Conservation (phyloP, 2,797 vertebrate species). For the Thunnus albacares region DNA sequence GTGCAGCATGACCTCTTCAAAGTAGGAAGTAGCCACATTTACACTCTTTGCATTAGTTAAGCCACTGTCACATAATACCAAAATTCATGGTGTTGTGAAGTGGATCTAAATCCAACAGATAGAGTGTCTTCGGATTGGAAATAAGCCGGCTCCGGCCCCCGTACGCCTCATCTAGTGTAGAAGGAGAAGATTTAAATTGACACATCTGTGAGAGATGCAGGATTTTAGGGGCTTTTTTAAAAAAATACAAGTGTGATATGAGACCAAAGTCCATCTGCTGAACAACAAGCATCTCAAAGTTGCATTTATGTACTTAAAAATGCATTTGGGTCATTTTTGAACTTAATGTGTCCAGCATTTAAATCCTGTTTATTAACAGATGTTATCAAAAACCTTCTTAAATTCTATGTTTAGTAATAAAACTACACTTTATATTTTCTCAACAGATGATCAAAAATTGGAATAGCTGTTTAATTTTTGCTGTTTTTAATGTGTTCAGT, state of each 20-base stretch:
- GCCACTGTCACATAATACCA: slow-evolving; percentile 58
- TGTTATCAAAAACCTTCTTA: neutral
- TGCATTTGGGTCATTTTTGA: slow-evolving; percentile 2
- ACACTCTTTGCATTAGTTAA: slow-evolving; percentile 47
- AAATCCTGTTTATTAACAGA: neutral
- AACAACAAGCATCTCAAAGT: slow-evolving; percentile 16
- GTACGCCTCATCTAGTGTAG: slow-evolving; percentile 45
- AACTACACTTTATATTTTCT: too few species aligned
- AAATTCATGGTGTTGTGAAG: slow-evolving; percentile 31
- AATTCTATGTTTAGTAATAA: slow-evolving; percentile 8
- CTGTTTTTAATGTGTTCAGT: too few species aligned
- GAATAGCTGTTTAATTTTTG: too few species aligned
- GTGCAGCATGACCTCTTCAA: slow-evolving; percentile 41
- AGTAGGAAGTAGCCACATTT: slow-evolving; percentile 51
- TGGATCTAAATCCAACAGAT: slow-evolving; percentile 59
- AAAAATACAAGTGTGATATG: slow-evolving; percentile 12
- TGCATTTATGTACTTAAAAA: too few species aligned
- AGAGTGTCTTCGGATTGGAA: slow-evolving; percentile 44
- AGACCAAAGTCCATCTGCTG: slow-evolving; percentile 19
- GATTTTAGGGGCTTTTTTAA: slow-evolving; percentile 13
- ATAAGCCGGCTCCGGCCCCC: slow-evolving; percentile 49
- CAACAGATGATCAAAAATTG: too few species aligned
- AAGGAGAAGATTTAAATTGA: slow-evolving; percentile 56
- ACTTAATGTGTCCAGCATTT: too few species aligned
- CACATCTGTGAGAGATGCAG: slow-evolving; percentile 55